phyloP scores from a whole-genome alignment of 2,113 vertebrate species.

The Climacteris rufus region DNA sequence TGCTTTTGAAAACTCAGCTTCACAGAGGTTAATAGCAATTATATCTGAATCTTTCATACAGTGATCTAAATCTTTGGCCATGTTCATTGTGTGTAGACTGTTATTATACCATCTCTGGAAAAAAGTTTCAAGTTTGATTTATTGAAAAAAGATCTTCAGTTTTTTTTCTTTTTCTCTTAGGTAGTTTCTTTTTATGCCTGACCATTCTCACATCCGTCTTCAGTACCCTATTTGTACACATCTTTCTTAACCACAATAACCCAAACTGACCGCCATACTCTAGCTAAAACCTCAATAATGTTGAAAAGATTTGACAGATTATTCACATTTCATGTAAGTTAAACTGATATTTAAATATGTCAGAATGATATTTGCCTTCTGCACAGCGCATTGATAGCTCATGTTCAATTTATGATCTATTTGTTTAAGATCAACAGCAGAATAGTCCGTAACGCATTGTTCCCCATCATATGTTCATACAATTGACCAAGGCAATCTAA shows the following conservation, averaged over 20 bases:
- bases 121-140: background rate
- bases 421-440: background rate
- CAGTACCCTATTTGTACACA: background rate
- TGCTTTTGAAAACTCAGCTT: background rate
- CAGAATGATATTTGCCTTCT: background rate
- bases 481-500: background rate
- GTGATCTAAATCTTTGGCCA: background rate
- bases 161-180: background rate
- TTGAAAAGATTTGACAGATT: background rate
- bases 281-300: background rate
- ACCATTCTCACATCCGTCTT: background rate
- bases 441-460: background rate
- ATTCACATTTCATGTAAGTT: background rate
- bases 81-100: background rate
- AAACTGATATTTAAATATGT: background rate
- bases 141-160: background rate
- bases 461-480: background rate
- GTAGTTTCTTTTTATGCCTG: background rate
- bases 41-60: background rate
- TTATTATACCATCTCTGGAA: background rate
- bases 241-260: background rate
- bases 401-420: background rate
- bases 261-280: background rate
- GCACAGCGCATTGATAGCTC: background rate
- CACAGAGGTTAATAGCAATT: background rate